A percentile compares a stretch with the other conserved stretches of the same genome.
phyloP scores from a whole-genome alignment of 2,797 vertebrate species.

The Austrolebias charrua region DNA sequence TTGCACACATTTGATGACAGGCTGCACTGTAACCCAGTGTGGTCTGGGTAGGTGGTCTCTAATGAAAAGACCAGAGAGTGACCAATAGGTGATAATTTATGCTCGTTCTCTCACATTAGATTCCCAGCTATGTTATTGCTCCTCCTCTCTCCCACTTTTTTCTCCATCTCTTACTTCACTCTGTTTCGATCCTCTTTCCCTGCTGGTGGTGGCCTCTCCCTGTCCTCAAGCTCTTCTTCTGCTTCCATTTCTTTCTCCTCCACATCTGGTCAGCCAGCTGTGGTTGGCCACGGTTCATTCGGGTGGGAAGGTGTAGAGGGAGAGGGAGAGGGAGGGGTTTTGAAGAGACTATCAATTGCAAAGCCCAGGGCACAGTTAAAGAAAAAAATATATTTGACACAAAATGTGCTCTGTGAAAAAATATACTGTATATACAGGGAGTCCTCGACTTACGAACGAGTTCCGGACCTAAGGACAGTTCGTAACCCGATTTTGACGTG shows the following conservation, averaged over 20 bases:
- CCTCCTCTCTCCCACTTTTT: constrained; percentile 29
- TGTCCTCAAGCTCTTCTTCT: constrained; percentile 71
- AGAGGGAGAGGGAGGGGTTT: constrained; percentile 74
- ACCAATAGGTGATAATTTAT: constrained; percentile 42
- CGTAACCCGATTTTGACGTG: too few relatives aligned
- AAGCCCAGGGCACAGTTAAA: constrained; percentile 96
- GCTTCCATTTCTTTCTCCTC: constrained; percentile 65
- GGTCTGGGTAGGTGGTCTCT: constrained; percentile 63
- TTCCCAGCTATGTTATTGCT: constrained; percentile 28
- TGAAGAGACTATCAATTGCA: constrained; percentile 95
- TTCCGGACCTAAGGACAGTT: too few relatives aligned
- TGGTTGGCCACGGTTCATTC: constrained; percentile 95
- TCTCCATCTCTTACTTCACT: constrained; percentile 45
- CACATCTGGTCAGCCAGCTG: constrained; percentile 99
- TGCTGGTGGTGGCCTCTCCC: constrained; percentile 89
- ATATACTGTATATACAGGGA: too few relatives aligned
- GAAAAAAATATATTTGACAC: constrained; percentile 64
- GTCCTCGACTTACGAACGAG: too few relatives aligned
- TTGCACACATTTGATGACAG: constrained; percentile 17
- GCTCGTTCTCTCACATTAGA: constrained; percentile 31
- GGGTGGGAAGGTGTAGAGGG: constrained; percentile 78
- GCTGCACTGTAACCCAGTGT: constrained; percentile 19
- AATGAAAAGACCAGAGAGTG: constrained; percentile 53
- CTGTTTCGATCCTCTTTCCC: constrained; percentile 90
- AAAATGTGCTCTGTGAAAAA: constrained; percentile 68